These are phyloP conservation scores for Aphrophora alni DNA, from an alignment of 2,888 invertebrate species.

Conservation along the genomic window DNA sequence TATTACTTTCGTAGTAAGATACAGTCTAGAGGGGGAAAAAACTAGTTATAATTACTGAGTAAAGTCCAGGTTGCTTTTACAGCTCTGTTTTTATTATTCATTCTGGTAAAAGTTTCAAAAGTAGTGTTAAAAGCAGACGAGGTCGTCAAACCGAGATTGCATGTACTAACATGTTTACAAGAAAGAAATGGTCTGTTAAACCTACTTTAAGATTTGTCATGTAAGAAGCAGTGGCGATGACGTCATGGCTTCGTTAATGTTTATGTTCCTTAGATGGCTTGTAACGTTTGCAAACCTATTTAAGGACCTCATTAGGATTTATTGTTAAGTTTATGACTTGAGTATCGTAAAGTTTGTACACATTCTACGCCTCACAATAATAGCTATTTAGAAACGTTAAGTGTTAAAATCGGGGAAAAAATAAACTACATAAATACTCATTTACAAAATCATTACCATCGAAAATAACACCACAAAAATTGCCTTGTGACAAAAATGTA, in stretches of 20 bases:
- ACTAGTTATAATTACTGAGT: too few species aligned
- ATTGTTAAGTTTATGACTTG: not conserved
- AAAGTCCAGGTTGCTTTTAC: too few species aligned
- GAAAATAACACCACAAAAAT: too few species aligned
- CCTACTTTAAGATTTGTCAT: not conserved
- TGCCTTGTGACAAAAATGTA: too few species aligned
- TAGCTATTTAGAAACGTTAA: too few species aligned
- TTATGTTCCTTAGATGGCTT: not conserved
- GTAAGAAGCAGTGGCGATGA: not conserved
- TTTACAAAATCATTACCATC: too few species aligned
- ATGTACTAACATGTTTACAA: not conserved
- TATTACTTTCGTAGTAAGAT: too few species aligned
- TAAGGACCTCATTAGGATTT: not conserved
- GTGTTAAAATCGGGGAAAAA: too few species aligned
- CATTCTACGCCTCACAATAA: too few species aligned
- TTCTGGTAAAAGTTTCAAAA: not conserved
- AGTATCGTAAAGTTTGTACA: not conserved
- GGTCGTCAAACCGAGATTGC: not conserved
- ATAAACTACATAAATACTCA: too few species aligned
- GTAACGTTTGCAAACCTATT: not conserved
- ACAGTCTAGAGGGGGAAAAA: too few species aligned
- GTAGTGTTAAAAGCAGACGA: not conserved
- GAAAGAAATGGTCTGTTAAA: not conserved
- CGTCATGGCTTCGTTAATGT: not conserved
- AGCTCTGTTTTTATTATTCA: not conserved